Conservation (phyloP, 2,888 invertebrate species). For the Phorcus lineatus region DNA sequence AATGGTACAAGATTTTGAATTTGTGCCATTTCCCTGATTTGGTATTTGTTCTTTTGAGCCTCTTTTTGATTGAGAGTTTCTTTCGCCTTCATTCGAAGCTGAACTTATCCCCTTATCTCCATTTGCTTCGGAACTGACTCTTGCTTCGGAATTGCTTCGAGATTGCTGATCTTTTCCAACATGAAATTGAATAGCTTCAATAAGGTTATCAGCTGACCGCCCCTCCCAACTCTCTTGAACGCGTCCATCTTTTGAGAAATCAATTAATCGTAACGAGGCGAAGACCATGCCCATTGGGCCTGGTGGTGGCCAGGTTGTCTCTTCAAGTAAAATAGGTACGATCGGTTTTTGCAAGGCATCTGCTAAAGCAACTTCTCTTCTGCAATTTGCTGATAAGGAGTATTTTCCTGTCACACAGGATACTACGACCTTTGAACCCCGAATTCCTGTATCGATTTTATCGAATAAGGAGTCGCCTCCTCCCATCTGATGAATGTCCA, state of each 20-base stretch:
- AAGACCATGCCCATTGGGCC: slow-evolving; percentile 73
- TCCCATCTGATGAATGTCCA: slow-evolving; percentile 74
- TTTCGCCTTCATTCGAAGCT: too few relatives aligned
- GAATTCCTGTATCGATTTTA: slow-evolving; percentile 70
- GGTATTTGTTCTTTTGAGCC: too few relatives aligned
- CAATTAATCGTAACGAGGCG: slow-evolving; percentile 67
- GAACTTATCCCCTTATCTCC: too few relatives aligned
- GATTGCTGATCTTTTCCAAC: background rate
- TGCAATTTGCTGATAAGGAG: slow-evolving; percentile 72
- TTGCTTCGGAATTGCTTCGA: too few relatives aligned
- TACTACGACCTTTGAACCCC: slow-evolving; percentile 65
- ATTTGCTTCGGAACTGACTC: too few relatives aligned
- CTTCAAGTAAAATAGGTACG: slow-evolving; percentile 69
- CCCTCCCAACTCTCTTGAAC: slow-evolving; percentile 52
- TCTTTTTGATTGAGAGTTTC: too few relatives aligned
- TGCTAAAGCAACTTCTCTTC: slow-evolving; percentile 70
- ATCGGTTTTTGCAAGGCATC: slow-evolving; percentile 71
- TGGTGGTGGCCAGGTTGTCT: slow-evolving; percentile 69
- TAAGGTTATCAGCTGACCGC: slow-evolving; percentile 49
- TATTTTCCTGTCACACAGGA: slow-evolving; percentile 72
- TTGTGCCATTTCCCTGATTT: too few relatives aligned
- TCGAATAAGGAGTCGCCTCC: slow-evolving; percentile 73
- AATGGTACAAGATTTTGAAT: too few relatives aligned
- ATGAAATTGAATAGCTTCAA: slow-evolving; percentile 38
- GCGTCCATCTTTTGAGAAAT: slow-evolving; percentile 50